A percentile compares a stretch with the other conserved stretches of the same genome.
Conservation (phyloP, 2,888 invertebrate genomes). For the Plusia festucae region DNA sequence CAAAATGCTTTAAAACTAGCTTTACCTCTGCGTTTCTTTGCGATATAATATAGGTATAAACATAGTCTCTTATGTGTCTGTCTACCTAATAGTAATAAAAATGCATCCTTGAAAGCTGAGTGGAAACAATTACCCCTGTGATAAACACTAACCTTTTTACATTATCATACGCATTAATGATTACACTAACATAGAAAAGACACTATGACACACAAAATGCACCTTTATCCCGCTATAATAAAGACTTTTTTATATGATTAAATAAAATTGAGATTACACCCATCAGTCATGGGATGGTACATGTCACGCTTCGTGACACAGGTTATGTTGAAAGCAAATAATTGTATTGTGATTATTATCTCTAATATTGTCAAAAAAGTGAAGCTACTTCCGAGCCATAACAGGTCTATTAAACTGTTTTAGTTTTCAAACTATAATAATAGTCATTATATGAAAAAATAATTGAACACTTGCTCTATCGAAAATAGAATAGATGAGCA, state of each 20-base stretch:
- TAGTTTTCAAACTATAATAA: not conserved
- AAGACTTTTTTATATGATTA: slow-evolving; percentile 11
- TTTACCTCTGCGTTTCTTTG: too few relatives aligned
- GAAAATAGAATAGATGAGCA: too few relatives aligned
- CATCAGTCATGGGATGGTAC: slow-evolving; percentile 45
- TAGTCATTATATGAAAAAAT: too few relatives aligned
- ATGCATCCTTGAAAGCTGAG: slow-evolving; percentile 38
- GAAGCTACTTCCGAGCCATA: slow-evolving; percentile 14
- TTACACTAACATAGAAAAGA: slow-evolving; percentile 26
- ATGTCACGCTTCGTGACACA: slow-evolving; percentile 51
- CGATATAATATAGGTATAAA: slow-evolving; percentile 8
- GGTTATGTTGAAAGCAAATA: slow-evolving; percentile 45
- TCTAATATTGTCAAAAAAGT: slow-evolving; percentile 20
- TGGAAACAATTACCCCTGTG: slow-evolving; percentile 49
- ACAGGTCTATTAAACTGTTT: not conserved
- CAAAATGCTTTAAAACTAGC: too few relatives aligned
- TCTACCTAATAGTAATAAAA: slow-evolving; percentile 29
- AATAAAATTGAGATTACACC: slow-evolving; percentile 32
- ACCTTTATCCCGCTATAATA: slow-evolving; percentile 36
- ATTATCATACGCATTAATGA: slow-evolving; percentile 48
- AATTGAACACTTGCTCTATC: too few relatives aligned
- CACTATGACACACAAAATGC: slow-evolving; percentile 25
- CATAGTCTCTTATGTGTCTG: too few relatives aligned
- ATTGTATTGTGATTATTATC: slow-evolving; percentile 31
- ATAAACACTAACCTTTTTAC: slow-evolving; percentile 48